Percentiles rank a stretch among this genome's conserved stretches.
Evolutionary conservation across 2,888 invertebrate genomes (phyloP).

Genomic region (Idaea aversata): DNA sequence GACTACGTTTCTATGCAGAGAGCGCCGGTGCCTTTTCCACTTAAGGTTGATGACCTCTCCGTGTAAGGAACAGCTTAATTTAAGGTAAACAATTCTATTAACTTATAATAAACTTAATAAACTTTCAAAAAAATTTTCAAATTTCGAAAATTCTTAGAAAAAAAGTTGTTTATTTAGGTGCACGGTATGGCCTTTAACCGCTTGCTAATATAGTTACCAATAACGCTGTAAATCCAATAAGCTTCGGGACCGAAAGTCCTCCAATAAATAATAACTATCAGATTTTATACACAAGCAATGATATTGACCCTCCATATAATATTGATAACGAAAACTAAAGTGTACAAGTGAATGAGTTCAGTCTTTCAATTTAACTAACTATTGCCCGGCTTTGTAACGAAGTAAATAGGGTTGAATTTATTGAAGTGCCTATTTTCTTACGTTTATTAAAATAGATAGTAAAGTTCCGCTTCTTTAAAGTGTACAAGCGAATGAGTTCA

Average conservation of each 20-base stretch:
- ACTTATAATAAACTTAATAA: no score
- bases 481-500: neutral
- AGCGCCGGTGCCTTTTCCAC: no score
- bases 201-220: no score
- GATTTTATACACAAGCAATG: conserved; percentile 10
- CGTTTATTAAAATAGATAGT: neutral
- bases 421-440: neutral
- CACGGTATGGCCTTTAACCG: no score
- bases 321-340: conserved; percentile 19
- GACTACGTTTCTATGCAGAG: no score
- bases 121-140: no score
- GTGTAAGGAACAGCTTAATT: no score
- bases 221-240: neutral
- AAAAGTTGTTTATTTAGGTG: no score
- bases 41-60: no score
- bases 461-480: neutral
- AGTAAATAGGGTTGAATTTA: neutral
- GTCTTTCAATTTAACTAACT: conserved; percentile 1
- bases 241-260: conserved; percentile 17
- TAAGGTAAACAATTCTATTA: no score
- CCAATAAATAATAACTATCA: conserved; percentile 19
- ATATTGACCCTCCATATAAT: conserved; percentile 11
- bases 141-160: no score
- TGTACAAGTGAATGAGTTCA: neutral
- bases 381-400: neutral